phyloP scores from a whole-genome alignment of 64 coral and sea anemone species.

The Hydrozoanthus tunicans region DNA sequence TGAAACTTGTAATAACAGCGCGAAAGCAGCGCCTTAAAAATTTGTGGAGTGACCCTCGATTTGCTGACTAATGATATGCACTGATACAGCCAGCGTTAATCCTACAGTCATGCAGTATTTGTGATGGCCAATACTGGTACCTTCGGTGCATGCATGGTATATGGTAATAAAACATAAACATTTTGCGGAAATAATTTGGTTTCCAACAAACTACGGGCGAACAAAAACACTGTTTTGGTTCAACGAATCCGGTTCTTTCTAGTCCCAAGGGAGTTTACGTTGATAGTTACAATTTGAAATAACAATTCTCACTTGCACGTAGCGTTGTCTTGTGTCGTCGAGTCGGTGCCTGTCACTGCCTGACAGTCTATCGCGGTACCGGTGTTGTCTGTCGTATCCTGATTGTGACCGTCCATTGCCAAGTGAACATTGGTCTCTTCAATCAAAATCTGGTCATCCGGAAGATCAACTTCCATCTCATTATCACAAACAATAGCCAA shows the following conservation, averaged over 20 bases:
- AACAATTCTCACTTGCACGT: slow-evolving; percentile 32
- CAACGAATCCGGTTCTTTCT: not conserved
- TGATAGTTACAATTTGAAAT: not conserved
- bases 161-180: too few species aligned
- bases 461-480: slow-evolving; percentile 48
- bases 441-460: slow-evolving; percentile 53
- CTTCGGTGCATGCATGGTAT: too few species aligned
- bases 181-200: too few species aligned
- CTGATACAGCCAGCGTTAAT: too few species aligned
- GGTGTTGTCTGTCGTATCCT: not conserved
- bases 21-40: too few species aligned
- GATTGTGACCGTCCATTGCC: not conserved
- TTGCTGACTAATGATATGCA: too few species aligned
- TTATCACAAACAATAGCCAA: not conserved
- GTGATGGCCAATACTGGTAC: too few species aligned
- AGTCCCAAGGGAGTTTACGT: not conserved
- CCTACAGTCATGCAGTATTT: too few species aligned
- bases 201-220: too few species aligned
- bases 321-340: not conserved
- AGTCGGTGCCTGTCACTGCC: slow-evolving; percentile 10
- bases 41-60: too few species aligned
- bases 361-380: not conserved
- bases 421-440: not conserved
- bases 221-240: not conserved
- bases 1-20: too few species aligned